Base-by-base conservation (phyloP, 1,140 invertebrate genomes). In the Anthonomus grandis region DNA sequence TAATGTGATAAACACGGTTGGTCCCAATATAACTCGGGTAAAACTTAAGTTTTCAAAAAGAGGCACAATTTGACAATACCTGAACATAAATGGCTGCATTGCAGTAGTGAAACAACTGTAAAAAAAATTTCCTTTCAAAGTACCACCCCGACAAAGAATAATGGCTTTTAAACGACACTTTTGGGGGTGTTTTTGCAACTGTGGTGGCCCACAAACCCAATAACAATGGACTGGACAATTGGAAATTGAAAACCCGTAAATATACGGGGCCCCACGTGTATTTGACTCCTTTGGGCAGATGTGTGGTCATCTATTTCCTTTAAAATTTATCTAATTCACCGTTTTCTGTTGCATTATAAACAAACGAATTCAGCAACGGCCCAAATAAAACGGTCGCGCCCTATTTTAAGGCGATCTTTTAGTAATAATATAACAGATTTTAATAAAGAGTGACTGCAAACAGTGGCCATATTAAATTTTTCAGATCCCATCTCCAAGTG, bases 161-260 rank as follows among this genome's bases (percentile, higher is more conserved):
- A 57, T 57, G 36, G 45, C 36, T 47, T 49, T 57, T 47, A 39
- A 57, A 57, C 49, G 46, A 25, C 45, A 57, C 42, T 49, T 57
- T 57, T 38, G 46, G 25, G 37, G 54, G 17, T 41, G 45, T 57
- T 57, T 48, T 57, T 42, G 47, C 54, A 42, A 57, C 54, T 57
- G 54, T 13, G 54, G 54, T 57, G 54, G 54, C 54, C 54, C 54
- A 57, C 54, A 57, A 36, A 57, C 54, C 44, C 54, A 57, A 49
- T 57, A 50, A 50, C 47, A 36, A 9, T n/a, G 47, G 34, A 23
- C 36, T 50, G 31, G 47, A 45, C 42, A 45, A 45, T 45, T 45
- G 22, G n/a, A n/a, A n/a, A n/a, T n/a, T n/a, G n/a, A n/a, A 45
- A 45, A 45, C n/a, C 22, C 21, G 15, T 17, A 45, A 25, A 45